Conservation (phyloP, 2,797 vertebrate genomes). For the Yasuhikotakia modesta region DNA sequence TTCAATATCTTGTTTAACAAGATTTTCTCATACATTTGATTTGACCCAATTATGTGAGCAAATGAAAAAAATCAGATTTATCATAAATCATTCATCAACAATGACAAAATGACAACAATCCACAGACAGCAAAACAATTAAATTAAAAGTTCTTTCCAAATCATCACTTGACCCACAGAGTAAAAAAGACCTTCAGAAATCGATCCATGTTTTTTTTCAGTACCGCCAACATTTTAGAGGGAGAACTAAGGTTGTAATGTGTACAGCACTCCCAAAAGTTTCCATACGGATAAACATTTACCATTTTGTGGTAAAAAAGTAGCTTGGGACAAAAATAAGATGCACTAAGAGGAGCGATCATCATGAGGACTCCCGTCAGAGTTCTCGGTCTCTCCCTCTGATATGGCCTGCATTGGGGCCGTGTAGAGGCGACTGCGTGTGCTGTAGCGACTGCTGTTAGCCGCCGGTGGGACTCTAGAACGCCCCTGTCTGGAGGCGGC, state of each 20-base stretch:
- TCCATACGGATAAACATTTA: constrained; percentile 42
- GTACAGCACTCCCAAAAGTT: constrained; percentile 33
- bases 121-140: constrained; percentile 19
- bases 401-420: constrained; percentile 98
- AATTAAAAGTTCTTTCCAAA: constrained; percentile 13
- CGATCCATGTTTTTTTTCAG: not conserved
- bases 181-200: constrained; percentile 47
- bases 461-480: constrained; percentile 90
- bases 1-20: not conserved
- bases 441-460: constrained; percentile 97
- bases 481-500: constrained; percentile 91
- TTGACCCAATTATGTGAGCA: constrained; percentile 26
- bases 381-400: constrained; percentile 96
- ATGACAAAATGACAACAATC: constrained; percentile 9
- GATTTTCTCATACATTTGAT: not conserved
- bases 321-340: too few species aligned
- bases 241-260: constrained; percentile 33
- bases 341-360: constrained; percentile 92
- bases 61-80: not conserved
- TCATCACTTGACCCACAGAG: constrained; percentile 15
- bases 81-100: not conserved
- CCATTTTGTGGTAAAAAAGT: constrained; percentile 39
- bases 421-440: constrained; percentile 95
- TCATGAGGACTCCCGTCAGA: constrained; percentile 97
- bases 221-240: constrained; percentile 14